phyloP scores from a whole-genome alignment of 1,140 invertebrate species.

The Zaprionus africanus region DNA sequence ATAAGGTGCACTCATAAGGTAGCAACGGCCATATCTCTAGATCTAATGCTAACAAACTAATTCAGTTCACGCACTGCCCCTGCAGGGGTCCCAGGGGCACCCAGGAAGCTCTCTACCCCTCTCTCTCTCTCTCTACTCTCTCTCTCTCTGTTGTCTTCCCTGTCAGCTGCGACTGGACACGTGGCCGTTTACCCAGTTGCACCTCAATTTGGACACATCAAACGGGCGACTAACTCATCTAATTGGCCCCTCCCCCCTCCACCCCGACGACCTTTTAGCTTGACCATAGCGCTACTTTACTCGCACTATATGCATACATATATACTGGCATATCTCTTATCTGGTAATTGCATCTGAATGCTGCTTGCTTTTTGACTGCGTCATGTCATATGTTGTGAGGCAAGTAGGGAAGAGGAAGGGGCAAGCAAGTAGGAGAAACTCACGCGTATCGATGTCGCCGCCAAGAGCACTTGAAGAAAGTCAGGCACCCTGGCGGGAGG shows the following conservation, averaged over 20 bases:
- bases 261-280: constrained; percentile 12
- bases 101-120: background rate
- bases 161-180: constrained; percentile 59
- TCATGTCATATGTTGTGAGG: constrained; percentile 69
- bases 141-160: background rate
- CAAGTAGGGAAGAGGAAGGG: background rate
- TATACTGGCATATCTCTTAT: constrained; percentile 13
- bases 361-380: constrained; percentile 54
- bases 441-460: constrained; percentile 70
- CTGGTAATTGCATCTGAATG: constrained; percentile 61
- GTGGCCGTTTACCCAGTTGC: constrained; percentile 37
- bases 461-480: background rate
- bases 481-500: background rate
- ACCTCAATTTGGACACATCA: constrained; percentile 71
- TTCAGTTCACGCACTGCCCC: background rate
- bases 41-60: background rate
- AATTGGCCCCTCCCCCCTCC: constrained; percentile 47
- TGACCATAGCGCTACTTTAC: constrained; percentile 39
- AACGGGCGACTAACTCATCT: constrained; percentile 70
- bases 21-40: background rate
- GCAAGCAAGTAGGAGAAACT: constrained; percentile 43
- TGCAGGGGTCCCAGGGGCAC: background rate
- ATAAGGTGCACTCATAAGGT: no score
- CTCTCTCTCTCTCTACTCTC: background rate
- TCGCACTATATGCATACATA: background rate